These are phyloP conservation scores for Australoheros scitulus DNA, from an alignment of 2,113 vertebrate genomes.

Conservation along the genomic window DNA sequence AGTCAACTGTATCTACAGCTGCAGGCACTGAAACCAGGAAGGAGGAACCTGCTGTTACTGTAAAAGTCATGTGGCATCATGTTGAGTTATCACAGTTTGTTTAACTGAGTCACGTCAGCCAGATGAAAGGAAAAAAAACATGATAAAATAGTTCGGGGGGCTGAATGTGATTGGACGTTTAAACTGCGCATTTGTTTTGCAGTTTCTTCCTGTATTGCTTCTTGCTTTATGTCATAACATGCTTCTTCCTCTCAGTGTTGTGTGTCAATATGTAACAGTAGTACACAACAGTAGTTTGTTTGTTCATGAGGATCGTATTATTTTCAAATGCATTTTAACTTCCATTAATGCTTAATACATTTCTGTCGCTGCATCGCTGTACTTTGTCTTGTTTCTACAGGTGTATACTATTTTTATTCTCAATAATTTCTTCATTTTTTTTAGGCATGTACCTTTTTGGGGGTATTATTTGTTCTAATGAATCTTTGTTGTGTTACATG, in stretches of 20 bases:
- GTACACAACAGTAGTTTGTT: neutral
- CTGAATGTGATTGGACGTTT: neutral
- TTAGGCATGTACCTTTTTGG: too few species aligned
- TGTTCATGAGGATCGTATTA: neutral
- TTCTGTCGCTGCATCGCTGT: neutral
- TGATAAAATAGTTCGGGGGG: neutral
- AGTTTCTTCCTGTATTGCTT: neutral
- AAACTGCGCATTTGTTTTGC: neutral
- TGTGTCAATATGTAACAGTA: neutral
- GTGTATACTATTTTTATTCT: neutral
- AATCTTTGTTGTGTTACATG: neutral
- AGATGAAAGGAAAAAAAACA: neutral
- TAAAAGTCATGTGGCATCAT: neutral
- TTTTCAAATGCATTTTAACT: slow-evolving; percentile 1
- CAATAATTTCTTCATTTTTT: neutral
- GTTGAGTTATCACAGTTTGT: neutral
- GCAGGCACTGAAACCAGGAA: neutral
- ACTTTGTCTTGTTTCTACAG: neutral
- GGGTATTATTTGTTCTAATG: neutral
- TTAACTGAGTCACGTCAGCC: neutral
- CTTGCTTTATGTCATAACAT: neutral
- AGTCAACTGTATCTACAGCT: neutral
- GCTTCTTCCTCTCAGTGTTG: neutral
- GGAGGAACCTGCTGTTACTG: neutral
- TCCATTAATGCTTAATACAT: neutral